Base-by-base conservation (phyloP, 2,888 invertebrate genomes). In the Noctua janthina region DNA sequence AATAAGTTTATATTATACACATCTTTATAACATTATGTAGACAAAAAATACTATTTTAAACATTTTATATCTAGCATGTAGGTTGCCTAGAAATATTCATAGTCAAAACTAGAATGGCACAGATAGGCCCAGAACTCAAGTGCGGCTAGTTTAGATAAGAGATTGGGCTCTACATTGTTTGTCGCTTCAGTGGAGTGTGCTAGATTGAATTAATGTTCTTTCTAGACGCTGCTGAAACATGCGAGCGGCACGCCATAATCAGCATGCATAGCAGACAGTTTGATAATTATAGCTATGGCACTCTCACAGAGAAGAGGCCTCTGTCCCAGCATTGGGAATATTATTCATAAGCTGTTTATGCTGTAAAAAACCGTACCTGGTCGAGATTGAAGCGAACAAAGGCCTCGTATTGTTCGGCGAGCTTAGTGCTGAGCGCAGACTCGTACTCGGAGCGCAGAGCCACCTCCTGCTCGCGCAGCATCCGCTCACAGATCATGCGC, bases 301-400 rank as follows among this genome's bases (percentile, higher is more conserved):
- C 35, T 35, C 8, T 64, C 35, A 17, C 35, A 64, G 8, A 64
- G 13, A 62, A 0, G 1, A n/a, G 8, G 35, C 35, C 8, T 35
- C 8, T 64, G 64, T 35, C 29, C 35, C 29, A 62, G 15, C 2
- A 62, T 2, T 17, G 62, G 62, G 17, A 64, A 64, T 10, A 0
- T 10, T 35, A 64, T 35, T 35, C 10, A 64, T 17, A 29, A 29
- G 62, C 62, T 29, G 62, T 29, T 62, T 62, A 17, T 35, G 29
- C 29, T 62, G 62, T 17, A 20, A 17, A 7, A 64, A 20, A 39
- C 35, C 11, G 7, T 91, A 99, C 98, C 97, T 99, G 99, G 97
- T 99, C 99, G 92, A 99, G 98, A 91, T 99, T 99, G 97, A 99
- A 99, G 97, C 99, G 99, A 86, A 99, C 99, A 96, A 99, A 99